A percentile compares a stretch with the other conserved stretches of the same genome.
Conservation (phyloP, 2,797 vertebrate genomes). For the Sus cebifrons region DNA sequence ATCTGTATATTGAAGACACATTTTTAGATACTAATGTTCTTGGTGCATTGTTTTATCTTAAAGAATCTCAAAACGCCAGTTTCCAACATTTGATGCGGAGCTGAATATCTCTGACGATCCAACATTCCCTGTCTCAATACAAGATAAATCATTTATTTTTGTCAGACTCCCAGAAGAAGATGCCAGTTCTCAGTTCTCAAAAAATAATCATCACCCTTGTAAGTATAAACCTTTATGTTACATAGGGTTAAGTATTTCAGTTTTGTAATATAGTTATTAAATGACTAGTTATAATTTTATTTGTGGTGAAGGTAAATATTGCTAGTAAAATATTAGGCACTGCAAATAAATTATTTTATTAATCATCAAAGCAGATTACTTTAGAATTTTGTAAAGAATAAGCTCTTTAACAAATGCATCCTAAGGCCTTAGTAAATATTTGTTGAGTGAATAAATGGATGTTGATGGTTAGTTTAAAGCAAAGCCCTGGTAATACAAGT, state of each 20-base stretch:
- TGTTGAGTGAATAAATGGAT: background rate
- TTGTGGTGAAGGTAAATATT: background rate
- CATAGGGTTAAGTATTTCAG: background rate
- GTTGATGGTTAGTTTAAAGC: background rate
- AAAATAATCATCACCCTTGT: slow-evolving; percentile 57
- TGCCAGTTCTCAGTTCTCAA: slow-evolving; percentile 72
- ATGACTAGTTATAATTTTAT: slow-evolving; percentile 1
- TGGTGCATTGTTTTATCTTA: slow-evolving; percentile 50
- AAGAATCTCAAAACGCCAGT: slow-evolving; percentile 89
- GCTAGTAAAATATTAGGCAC: slow-evolving; percentile 17
- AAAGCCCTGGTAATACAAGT: background rate
- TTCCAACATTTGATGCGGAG: slow-evolving; percentile 91
- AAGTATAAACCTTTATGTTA: slow-evolving; percentile 59
- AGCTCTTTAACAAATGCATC: background rate
- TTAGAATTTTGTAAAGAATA: slow-evolving; percentile 52
- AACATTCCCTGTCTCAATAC: slow-evolving; percentile 81
- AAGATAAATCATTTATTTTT: slow-evolving; percentile 92
- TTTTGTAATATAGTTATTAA: slow-evolving; percentile 40
- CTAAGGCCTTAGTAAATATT: slow-evolving; percentile 43
- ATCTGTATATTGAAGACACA: background rate
- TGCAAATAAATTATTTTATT: background rate
- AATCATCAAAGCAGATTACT: slow-evolving; percentile 40
- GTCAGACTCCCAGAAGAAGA: slow-evolving; percentile 88
- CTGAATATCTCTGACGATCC: slow-evolving; percentile 83
- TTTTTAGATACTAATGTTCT: slow-evolving; percentile 60